Percentiles rank a stretch among this genome's conserved stretches.
Conservation (phyloP, 2,888 invertebrate genomes). For the Amiota mariae region DNA sequence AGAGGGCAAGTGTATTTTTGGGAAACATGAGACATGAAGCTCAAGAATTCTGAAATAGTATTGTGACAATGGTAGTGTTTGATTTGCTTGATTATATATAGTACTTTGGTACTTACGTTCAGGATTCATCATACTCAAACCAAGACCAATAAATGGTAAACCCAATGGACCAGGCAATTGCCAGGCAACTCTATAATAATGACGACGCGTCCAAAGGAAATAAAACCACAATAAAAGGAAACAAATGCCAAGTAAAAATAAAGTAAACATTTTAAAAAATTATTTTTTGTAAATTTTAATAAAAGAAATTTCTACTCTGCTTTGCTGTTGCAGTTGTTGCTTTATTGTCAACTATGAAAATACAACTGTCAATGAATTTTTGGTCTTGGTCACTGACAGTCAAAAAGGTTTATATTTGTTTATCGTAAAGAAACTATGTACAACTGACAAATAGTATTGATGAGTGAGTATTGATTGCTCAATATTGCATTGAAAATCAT, state of each 20-base stretch:
- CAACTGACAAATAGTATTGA: background rate
- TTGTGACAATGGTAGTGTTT: background rate
- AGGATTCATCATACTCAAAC: constrained; percentile 68
- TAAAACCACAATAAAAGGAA: constrained; percentile 55
- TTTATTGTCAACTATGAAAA: background rate
- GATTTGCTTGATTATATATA: background rate
- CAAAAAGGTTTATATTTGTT: background rate
- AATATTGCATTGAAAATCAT: too few relatives aligned
- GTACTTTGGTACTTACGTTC: constrained; percentile 58
- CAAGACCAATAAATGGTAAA: constrained; percentile 68
- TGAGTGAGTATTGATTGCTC: too few relatives aligned
- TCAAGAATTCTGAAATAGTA: constrained; percentile 55
- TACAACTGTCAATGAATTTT: background rate
- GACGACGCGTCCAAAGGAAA: constrained; percentile 67
- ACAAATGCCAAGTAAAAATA: constrained; percentile 51
- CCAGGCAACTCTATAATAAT: constrained; percentile 63
- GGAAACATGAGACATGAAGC: constrained; percentile 57
- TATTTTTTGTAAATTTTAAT: constrained; percentile 23
- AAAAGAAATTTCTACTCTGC: background rate
- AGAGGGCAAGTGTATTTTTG: constrained; percentile 61
- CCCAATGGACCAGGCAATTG: constrained; percentile 68
- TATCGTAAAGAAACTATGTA: background rate
- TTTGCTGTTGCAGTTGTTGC: background rate
- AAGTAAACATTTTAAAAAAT: constrained; percentile 59
- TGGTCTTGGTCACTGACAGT: too few relatives aligned